Conservation (phyloP, 30 jellyfish, hydroid and myxozoan species). For the Mastigias papua region DNA sequence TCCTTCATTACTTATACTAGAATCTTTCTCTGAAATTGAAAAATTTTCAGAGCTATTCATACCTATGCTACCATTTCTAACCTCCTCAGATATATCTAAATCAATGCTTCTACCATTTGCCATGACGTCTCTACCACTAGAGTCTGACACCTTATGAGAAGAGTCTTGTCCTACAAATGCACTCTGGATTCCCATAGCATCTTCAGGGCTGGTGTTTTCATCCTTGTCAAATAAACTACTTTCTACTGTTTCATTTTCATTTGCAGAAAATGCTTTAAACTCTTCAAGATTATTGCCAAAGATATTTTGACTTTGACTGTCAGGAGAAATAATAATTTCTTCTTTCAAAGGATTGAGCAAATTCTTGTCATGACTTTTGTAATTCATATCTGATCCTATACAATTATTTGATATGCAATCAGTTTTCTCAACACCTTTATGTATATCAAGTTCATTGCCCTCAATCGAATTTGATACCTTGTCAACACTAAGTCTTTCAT, state of each 20-base stretch:
- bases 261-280: background rate
- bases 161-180: background rate
- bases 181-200: background rate
- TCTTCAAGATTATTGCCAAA: background rate
- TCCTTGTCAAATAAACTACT: background rate
- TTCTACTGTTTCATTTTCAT: background rate
- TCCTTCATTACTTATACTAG: background rate
- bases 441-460: too few species aligned
- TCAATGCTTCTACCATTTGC: background rate
- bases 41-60: background rate
- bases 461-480: too few species aligned
- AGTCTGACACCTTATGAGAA: background rate
- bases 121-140: background rate
- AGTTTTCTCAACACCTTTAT: too few species aligned
- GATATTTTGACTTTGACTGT: background rate
- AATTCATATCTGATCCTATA: too few species aligned
- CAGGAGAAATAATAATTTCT: background rate
- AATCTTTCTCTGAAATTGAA: background rate
- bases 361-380: too few species aligned
- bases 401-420: too few species aligned
- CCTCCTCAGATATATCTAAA: background rate
- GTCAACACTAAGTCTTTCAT: background rate
- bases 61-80: background rate
- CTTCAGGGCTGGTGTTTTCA: background rate
- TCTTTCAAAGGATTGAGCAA: background rate